Evolutionary conservation across 2,888 invertebrate species (phyloP).

Genomic region (Rotaria socialis): DNA sequence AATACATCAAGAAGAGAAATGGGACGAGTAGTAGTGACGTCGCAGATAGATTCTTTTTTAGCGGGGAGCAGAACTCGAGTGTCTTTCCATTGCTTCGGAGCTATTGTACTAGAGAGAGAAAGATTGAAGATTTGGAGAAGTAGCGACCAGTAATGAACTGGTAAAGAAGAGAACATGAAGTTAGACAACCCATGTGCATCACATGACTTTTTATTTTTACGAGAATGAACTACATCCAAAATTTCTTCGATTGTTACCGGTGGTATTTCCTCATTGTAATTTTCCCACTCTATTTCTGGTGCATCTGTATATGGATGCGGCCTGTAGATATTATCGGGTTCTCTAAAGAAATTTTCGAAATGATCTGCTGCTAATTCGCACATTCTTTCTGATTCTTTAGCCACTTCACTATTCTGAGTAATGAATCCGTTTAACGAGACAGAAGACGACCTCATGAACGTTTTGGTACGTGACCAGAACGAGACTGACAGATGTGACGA

Average conservation of each 20-base stretch:
- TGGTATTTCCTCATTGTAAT: not conserved
- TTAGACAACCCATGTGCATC: not conserved
- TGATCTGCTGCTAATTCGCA: not conserved
- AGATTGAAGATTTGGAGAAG: not conserved
- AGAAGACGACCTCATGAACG: not conserved
- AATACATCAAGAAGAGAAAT: not conserved
- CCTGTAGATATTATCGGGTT: not conserved
- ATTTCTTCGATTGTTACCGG: not conserved
- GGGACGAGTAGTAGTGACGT: rapidly evolving
- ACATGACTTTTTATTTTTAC: not conserved
- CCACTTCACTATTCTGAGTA: not conserved
- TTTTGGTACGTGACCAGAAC: not conserved
- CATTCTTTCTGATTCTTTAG: not conserved
- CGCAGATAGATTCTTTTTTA: not conserved
- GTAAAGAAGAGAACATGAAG: not conserved
- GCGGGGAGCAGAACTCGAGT: not conserved
- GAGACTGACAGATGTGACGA: not conserved
- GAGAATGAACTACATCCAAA: not conserved
- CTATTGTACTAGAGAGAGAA: not conserved
- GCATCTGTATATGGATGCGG: not conserved
- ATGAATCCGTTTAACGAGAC: not conserved
- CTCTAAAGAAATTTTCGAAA: not conserved
- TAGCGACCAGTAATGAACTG: not conserved
- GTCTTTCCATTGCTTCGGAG: not conserved
- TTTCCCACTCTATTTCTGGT: not conserved